Evolutionary conservation across 1,140 invertebrate genomes (phyloP), one percentile per base, ranked within the genome.

Genomic region (Ips typographus): DNA sequence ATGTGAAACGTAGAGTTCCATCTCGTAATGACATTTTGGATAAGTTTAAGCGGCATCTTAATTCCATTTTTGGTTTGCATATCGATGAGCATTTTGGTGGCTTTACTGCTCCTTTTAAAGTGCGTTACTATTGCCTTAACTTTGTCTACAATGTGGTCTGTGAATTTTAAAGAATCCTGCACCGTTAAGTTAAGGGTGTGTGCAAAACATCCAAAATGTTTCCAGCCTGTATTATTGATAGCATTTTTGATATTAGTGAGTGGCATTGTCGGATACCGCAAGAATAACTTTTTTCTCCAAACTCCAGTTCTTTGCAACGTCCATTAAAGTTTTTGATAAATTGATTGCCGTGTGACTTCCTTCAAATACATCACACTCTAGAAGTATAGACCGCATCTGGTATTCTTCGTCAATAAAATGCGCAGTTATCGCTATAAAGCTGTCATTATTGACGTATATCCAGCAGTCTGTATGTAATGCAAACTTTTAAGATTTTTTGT

Each of bases 1-100:
- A 80, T 80, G 43, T 77, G 73, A 74, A 63, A 79, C 38, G 72
- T 77, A 6, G 74, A 77, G 55, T 80, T 80, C 77, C 78, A 81
- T 22, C 78, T 42, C 1, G 77, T 79, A 0, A 44, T 49, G n/a
- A 77, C 76, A 55, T 80, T 73, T 71, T 78, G 75, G 42, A 76
- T 71, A 61, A 76, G 56, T 51, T 73, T 71, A 40, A 8, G n/a
- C 41, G 64, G 72, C 22, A 43, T n/a, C 7, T 55, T 47, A 4
- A 59, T 63, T 36, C 63, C 51, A 49, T 22, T 43, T 47, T 66
- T 40, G 56, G 42, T 65, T 65, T 72, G 71, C 39, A 57, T 59
- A 42, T 66, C 47, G 41, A 73, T 72, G 53, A 77, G 68, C 73
- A 72, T 75, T 57, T 73, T 65, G 39, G 61, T 66, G 4, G 73